Percentiles rank a stretch among this genome's conserved stretches.
Evolutionary conservation across 2,113 vertebrate genomes (phyloP).

Genomic region (Hemiprocne comata): DNA sequence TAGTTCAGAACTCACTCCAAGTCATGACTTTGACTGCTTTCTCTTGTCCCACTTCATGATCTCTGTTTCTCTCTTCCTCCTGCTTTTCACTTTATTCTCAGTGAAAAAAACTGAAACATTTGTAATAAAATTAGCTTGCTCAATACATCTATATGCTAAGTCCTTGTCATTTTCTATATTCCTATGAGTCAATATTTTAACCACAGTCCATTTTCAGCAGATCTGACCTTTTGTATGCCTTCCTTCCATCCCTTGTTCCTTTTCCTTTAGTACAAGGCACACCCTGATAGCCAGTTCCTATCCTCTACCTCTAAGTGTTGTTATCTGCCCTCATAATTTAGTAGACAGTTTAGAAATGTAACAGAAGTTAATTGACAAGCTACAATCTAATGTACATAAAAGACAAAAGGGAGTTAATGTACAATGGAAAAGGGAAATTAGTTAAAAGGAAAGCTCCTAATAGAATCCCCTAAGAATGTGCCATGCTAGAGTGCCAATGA

Average conservation of each 20-base stretch:
- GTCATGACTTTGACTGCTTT: not conserved
- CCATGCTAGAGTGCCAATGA: not conserved
- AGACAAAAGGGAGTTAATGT: not conserved
- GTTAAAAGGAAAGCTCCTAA: not conserved
- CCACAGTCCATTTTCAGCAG: not conserved
- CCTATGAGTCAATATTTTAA: not conserved
- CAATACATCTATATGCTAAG: not conserved
- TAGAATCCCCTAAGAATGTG: not conserved
- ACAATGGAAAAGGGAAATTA: not conserved
- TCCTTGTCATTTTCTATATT: not conserved
- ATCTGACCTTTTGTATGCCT: not conserved
- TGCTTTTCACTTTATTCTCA: not conserved
- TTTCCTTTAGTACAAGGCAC: not conserved
- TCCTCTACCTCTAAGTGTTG: not conserved
- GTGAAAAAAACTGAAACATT: not conserved
- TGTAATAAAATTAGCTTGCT: not conserved
- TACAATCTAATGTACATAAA: slow-evolving; percentile 23
- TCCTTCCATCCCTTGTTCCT: not conserved
- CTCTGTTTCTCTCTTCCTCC: not conserved
- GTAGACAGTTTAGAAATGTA: not conserved
- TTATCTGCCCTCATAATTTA: not conserved
- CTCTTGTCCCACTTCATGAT: not conserved
- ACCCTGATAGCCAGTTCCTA: not conserved
- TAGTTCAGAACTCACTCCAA: not conserved
- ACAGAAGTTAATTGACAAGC: not conserved